Percentiles rank a stretch among this genome's conserved stretches.
Conservation (phyloP, 2,888 invertebrate species). For the Mantis religiosa region DNA sequence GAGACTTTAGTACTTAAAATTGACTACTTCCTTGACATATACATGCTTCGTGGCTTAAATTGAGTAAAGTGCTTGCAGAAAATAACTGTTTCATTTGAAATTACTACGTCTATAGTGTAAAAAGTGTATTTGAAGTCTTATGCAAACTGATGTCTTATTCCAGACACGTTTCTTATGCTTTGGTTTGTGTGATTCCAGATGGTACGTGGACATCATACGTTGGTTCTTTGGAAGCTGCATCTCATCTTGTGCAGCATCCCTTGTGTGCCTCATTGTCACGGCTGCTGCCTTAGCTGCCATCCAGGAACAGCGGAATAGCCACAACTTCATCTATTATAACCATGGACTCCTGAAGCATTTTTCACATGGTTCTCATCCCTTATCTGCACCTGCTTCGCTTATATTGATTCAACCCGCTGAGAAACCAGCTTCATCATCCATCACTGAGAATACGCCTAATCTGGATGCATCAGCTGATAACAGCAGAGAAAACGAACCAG, state of each 20-base stretch:
- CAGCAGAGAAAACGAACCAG: neutral
- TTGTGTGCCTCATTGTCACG: constrained; percentile 46
- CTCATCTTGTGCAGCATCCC: constrained; percentile 52
- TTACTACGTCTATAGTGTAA: too few species aligned
- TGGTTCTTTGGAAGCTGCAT: constrained; percentile 57
- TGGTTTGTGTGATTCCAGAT: constrained; percentile 36
- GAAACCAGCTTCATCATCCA: neutral
- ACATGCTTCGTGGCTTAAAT: too few species aligned
- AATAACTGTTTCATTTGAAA: too few species aligned
- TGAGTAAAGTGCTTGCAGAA: too few species aligned
- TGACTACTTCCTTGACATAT: too few species aligned
- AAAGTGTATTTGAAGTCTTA: too few species aligned
- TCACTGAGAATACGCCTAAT: neutral
- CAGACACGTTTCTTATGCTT: too few species aligned
- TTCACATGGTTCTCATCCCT: neutral
- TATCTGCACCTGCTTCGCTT: neutral
- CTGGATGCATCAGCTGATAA: neutral
- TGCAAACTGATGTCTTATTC: too few species aligned
- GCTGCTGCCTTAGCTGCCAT: constrained; percentile 47
- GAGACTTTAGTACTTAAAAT: too few species aligned
- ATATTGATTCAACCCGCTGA: neutral
- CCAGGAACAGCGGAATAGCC: constrained; percentile 10
- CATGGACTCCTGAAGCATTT: neutral
- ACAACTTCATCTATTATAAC: neutral
- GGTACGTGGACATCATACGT: constrained; percentile 64